A percentile compares a stretch with the other conserved stretches of the same genome.
Conservation (phyloP, 2,113 vertebrate genomes). For the Micronisus gabar region DNA sequence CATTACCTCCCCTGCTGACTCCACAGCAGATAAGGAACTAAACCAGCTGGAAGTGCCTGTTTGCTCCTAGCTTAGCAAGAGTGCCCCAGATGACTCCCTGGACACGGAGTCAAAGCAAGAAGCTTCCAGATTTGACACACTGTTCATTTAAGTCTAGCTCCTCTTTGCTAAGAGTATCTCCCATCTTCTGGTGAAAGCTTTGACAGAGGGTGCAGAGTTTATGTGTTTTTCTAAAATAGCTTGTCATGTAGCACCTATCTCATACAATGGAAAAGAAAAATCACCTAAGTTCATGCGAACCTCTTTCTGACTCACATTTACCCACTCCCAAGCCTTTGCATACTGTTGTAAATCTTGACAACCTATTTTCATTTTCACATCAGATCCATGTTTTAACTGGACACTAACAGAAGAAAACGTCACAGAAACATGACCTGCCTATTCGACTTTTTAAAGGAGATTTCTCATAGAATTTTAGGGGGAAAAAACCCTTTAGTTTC, state of each 20-base stretch:
- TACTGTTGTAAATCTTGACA: background rate
- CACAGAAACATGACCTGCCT: background rate
- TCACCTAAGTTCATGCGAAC: background rate
- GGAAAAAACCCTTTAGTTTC: background rate
- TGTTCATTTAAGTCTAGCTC: background rate
- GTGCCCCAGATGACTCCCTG: background rate
- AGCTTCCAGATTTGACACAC: background rate
- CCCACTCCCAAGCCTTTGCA: background rate
- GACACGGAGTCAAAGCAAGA: background rate
- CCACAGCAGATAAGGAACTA: background rate
- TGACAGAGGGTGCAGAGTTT: background rate
- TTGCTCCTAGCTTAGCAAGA: background rate
- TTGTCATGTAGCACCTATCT: background rate
- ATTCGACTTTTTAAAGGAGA: background rate
- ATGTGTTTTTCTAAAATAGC: background rate
- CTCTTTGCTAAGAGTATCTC: background rate
- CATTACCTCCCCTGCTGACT: background rate
- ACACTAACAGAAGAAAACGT: background rate
- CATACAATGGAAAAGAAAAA: background rate
- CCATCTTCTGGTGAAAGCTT: background rate
- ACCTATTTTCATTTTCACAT: constrained; percentile 24
- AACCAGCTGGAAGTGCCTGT: background rate
- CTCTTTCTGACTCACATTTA: constrained; percentile 19
- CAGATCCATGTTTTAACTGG: constrained; percentile 21
- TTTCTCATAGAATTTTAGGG: background rate